A percentile compares a stretch with the other conserved stretches of the same genome.
Evolutionary conservation across 2,113 vertebrate species (phyloP).

Genomic region (Gobio gobio): DNA sequence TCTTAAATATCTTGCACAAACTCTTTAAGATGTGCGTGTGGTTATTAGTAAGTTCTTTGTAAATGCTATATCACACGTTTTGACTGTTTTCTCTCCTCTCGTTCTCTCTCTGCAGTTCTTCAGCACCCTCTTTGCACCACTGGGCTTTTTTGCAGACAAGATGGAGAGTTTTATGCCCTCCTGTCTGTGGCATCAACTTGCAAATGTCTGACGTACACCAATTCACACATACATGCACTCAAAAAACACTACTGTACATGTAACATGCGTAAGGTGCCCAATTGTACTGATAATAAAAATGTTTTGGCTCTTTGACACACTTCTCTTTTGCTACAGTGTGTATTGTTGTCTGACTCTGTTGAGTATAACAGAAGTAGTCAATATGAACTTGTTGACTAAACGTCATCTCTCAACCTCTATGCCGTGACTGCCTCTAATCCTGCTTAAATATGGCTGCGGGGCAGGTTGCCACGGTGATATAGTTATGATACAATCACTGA

Average conservation of each 20-base stretch:
- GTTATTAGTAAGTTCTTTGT: not conserved
- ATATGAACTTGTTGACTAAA: not conserved
- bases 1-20: not conserved
- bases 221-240: constrained; percentile 50
- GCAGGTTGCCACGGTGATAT: constrained; percentile 5
- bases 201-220: constrained; percentile 72
- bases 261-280: constrained; percentile 49
- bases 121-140: constrained; percentile 82
- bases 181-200: constrained; percentile 79
- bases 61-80: not conserved
- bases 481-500: constrained; percentile 43
- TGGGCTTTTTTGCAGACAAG: constrained; percentile 82
- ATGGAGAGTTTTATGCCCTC: constrained; percentile 83
- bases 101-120: constrained; percentile 76
- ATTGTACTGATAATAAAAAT: constrained; percentile 67
- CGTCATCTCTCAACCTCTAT: not conserved
- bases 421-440: constrained; percentile 15
- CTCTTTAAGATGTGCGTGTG: not conserved
- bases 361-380: not conserved
- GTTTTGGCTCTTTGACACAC: constrained; percentile 69
- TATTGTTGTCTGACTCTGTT: not conserved
- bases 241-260: constrained; percentile 52
- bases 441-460: not conserved
- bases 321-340: not conserved
- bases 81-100: constrained; percentile 12